These are phyloP conservation scores for Drosophila kepulauana DNA, from an alignment of 1,140 invertebrate species.

Conservation along the genomic window DNA sequence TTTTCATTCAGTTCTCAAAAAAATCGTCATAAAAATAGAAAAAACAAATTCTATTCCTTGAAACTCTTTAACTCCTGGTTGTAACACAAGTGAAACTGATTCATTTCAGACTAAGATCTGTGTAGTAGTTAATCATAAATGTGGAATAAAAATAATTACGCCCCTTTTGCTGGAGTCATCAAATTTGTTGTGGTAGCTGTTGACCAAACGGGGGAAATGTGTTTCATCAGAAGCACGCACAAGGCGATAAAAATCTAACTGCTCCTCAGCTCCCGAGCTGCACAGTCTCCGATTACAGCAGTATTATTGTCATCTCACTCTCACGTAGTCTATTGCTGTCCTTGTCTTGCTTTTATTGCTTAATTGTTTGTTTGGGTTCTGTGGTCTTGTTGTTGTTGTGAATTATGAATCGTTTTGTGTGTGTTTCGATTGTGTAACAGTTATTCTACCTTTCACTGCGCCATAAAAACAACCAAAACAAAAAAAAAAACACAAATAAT, in stretches of 20 bases:
- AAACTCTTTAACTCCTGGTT: not conserved
- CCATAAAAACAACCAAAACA: slow-evolving; percentile 50
- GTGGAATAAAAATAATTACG: slow-evolving; percentile 48
- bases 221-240: slow-evolving; percentile 74
- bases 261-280: slow-evolving; percentile 62
- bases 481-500: slow-evolving; percentile 3
- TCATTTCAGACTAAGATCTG: slow-evolving; percentile 11
- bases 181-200: slow-evolving; percentile 44
- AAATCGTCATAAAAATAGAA: not conserved
- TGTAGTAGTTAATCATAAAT: slow-evolving; percentile 35
- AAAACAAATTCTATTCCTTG: not conserved
- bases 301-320: slow-evolving; percentile 15
- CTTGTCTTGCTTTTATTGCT: slow-evolving; percentile 65
- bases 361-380: slow-evolving; percentile 69
- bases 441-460: slow-evolving; percentile 60
- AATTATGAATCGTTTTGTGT: slow-evolving; percentile 60
- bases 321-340: not conserved
- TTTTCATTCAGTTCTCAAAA: not conserved
- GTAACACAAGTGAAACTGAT: slow-evolving; percentile 3
- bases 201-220: slow-evolving; percentile 19
- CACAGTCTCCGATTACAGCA: slow-evolving; percentile 63
- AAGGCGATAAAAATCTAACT: slow-evolving; percentile 60
- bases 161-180: slow-evolving; percentile 8
- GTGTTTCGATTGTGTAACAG: slow-evolving; percentile 69
- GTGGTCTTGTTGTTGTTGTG: slow-evolving; percentile 47